Evolutionary conservation across 2,797 vertebrate genomes (phyloP), one percentile per base, ranked within the genome.

Genomic region (Telmatherina bonti): DNA sequence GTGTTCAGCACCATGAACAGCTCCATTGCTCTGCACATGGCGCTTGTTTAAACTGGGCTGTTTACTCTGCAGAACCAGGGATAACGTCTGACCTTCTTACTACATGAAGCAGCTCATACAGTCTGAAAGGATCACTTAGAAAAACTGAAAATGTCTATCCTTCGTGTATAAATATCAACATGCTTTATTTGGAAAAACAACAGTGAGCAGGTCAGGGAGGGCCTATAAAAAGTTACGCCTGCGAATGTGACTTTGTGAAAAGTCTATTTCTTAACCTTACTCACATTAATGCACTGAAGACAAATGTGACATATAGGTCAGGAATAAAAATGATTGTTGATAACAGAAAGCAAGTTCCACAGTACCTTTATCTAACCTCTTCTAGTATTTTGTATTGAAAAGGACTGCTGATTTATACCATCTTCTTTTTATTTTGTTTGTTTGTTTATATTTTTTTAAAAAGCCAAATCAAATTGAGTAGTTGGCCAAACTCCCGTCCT

Each of bases 1-100:
- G 64, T 54, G 29, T 62, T 76, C 54, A 77, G 74, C 58, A 65
- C 73, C 51, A 55, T 58, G 56, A 49, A 76, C 78, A 78, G 82
- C 75, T 59, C 36, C 69, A 75, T 30, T 72, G 33, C 36, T 47
- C 49, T 57, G 26, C 36, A 57, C 45, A 63, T 36, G 12, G 11
- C 35, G 13, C 12, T 13, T 54, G 15, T 7, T 65, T 38, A 53
- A 58, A 45, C 24, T 35, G 67, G 65, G 1, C 24, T 33, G 53
- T 83, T 74, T 53, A 41, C 26, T 72, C 55, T 56, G 2, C 58
- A 83, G 20, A 38, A 22, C 29, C 10, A 38, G 61, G 5, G 22
- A 62, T 41, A 62, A 66, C 58, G 27, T 81, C 67, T 54, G 22
- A 70, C 41, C 71, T 74, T 63, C 51, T 60, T 11, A 68, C 35